phyloP scores from a whole-genome alignment of 2,113 vertebrate genomes.

The Nerophis ophidion region DNA sequence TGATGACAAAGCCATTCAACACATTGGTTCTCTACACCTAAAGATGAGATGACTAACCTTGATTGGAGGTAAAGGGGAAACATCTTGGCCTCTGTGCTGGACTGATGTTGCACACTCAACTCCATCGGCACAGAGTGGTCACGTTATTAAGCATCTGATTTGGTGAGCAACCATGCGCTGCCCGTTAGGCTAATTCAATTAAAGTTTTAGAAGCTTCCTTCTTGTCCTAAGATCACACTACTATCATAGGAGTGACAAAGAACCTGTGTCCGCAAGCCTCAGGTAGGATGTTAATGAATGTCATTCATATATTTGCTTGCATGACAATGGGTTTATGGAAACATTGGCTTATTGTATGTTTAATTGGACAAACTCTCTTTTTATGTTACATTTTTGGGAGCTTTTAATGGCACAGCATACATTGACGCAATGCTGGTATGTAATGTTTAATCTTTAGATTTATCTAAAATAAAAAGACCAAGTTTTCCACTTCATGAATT shows the following conservation, averaged over 20 bases:
- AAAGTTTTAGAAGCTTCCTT: slow-evolving; percentile 45
- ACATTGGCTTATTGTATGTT: too few species aligned
- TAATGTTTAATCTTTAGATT: too few species aligned
- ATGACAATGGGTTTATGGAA: neutral
- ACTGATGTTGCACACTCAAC: slow-evolving; percentile 42
- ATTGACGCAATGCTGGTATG: too few species aligned
- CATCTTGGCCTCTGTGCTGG: slow-evolving; percentile 56
- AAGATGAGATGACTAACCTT: slow-evolving; percentile 57
- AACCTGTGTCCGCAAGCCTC: slow-evolving; percentile 15
- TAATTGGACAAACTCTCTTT: too few species aligned
- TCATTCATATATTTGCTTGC: neutral
- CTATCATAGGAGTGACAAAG: slow-evolving; percentile 22
- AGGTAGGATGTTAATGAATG: slow-evolving; percentile 2
- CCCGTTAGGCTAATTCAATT: slow-evolving; percentile 70
- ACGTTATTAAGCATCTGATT: slow-evolving; percentile 70
- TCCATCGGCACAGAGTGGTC: slow-evolving; percentile 44
- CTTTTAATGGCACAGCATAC: too few species aligned
- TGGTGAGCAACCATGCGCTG: slow-evolving; percentile 63
- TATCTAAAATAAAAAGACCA: too few species aligned
- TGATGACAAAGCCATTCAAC: neutral
- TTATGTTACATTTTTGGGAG: too few species aligned
- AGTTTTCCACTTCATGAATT: too few species aligned
- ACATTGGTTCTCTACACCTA: neutral
- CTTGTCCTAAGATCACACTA: slow-evolving; percentile 13
- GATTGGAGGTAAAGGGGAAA: slow-evolving; percentile 73